Evolutionary conservation across 2,888 invertebrate genomes (phyloP), one percentile per base, ranked within the genome.

Genomic region (Pristionchus entomophagus): DNA sequence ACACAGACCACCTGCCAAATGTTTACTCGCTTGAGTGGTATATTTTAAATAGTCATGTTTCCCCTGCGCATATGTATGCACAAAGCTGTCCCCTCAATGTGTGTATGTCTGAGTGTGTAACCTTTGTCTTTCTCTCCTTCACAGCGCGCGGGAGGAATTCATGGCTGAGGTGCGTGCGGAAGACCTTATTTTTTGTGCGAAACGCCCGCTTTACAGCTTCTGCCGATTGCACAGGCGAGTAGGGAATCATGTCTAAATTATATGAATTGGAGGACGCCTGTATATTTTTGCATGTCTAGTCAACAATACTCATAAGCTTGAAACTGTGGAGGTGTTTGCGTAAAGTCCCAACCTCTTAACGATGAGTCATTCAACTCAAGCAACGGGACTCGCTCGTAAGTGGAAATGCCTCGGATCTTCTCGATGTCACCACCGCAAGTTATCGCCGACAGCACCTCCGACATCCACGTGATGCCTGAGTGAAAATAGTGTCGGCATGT

Each of bases 361-460:
- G 12, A 59, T 17, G 2, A 87, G 84, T 86, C 86, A 49, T 91
- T 89, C 84, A 91, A 77, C 78, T 91, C 91, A 22, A 91, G 82
- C 91, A 91, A 91, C 0, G 88, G 88, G 10, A 93, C 93, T 14
- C 93, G 89, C 78, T 91, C 89, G 86, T 90, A 88, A 53, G 93
- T 88, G 26, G 93, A 93, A 65, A 90, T 92, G 73, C 91, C 88
- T 56, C 88, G 89, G 19, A 94, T 90, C n/a, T n/a, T n/a, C n/a
- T 92, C 92, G 35, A 93, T 90, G 88, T 94, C 92, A 14, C 93
- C 94, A 69, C 93, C 91, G 88, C 94, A 91, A 90, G 92, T 89
- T n/a, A 94, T 92, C 35, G 94, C 91, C 88, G 94, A 94, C 0
- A 94, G 89, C 22, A 94, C 92, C 88, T 94, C 94, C 85, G 94